Base-by-base conservation (phyloP, 2,888 invertebrate genomes). In the Chorisops tibialis region DNA sequence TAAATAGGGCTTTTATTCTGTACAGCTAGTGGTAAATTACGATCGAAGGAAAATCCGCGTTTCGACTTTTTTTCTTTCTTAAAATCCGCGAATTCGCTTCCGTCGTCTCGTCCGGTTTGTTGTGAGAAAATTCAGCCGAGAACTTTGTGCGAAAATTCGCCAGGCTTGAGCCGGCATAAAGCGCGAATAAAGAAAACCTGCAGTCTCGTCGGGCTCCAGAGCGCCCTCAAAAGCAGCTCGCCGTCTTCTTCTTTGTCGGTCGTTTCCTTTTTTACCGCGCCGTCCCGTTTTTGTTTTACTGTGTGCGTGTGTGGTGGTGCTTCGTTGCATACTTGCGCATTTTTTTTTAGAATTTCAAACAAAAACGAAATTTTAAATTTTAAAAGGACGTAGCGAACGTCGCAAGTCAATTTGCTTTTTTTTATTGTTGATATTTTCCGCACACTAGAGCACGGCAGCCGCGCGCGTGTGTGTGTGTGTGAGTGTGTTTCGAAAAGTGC, bases 1-100 rank as follows among this genome's bases (percentile, higher is more conserved):
- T 86, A 86, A 83, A 85, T 86, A 85, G 85, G n/a, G n/a, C 83
- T 81, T 79, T 30, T 24, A 12, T 39, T 30, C 45, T 85, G 85
- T 85, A 85, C 82, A 86, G 85, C 84, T 85, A 85, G 85, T 85
- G 82, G 80, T 84, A 84, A 84, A 30, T 30, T 30, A 7, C 84
- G 84, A 84, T 38, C 39, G 21, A 47, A 19, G 22, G 43, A 18
- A 16, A 45, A 19, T 6, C 47, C 47, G 47, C 21, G 22, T 30
- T n/a, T n/a, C n/a, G n/a, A n/a, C n/a, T n/a, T 30, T 5, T 30
- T 5, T 30, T 30, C 30, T 9, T 30, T 9, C 30, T 5, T 30
- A 7, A 9, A 30, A 30, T 30, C 30, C 30, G 30, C 30, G 30
- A 5, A 5, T 30, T 9, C 30, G 30, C 30, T 30, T 5, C 9